phyloP scores from a whole-genome alignment of 1,140 invertebrate genomes.

The Megathymus violae region DNA sequence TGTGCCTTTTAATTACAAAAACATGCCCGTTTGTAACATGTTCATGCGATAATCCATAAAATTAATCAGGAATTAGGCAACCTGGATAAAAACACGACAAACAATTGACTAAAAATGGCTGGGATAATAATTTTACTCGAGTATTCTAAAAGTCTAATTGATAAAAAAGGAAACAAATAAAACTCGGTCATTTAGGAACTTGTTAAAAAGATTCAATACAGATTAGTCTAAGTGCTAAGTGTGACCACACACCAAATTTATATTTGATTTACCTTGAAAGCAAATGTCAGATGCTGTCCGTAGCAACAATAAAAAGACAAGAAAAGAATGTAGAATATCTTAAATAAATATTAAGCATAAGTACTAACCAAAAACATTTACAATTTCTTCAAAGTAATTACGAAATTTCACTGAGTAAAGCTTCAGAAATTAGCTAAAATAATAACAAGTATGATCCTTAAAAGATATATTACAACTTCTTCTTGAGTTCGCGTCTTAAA shows the following conservation, averaged over 20 bases:
- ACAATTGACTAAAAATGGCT: neutral
- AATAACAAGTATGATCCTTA: too few relatives aligned
- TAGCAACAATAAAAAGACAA: conserved; percentile 75
- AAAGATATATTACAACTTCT: too few relatives aligned
- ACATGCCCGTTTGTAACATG: neutral
- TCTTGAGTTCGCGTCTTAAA: too few relatives aligned
- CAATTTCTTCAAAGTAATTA: neutral
- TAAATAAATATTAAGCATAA: too few relatives aligned
- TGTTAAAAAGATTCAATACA: neutral
- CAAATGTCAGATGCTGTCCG: conserved; percentile 81
- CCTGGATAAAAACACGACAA: neutral
- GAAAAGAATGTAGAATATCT: conserved; percentile 20
- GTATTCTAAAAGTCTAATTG: neutral
- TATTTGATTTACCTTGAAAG: conserved; percentile 76
- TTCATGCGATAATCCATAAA: neutral
- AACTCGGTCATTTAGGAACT: neutral
- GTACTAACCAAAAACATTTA: neutral
- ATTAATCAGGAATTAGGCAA: neutral
- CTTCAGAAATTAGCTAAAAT: too few relatives aligned
- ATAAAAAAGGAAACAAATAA: neutral
- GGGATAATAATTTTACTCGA: neutral
- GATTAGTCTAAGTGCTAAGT: conserved; percentile 6
- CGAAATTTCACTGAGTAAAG: too few relatives aligned
- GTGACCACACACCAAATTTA: conserved; percentile 27
- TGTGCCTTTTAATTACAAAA: neutral